Evolutionary conservation across 2,888 invertebrate genomes (phyloP).

Genomic region (Dryadula phaetusa): DNA sequence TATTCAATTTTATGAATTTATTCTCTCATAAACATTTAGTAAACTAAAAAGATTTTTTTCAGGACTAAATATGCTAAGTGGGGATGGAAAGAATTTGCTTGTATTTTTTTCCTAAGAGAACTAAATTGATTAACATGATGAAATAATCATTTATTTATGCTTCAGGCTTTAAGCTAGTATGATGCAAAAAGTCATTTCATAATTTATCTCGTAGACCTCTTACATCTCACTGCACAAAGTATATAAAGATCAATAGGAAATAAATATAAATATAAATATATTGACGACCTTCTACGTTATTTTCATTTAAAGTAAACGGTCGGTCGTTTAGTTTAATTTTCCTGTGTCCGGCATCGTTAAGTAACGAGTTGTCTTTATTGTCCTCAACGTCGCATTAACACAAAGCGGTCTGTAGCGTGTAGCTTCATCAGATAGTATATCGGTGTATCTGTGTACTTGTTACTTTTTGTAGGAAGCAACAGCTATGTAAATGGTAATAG

Average conservation of each 20-base stretch:
- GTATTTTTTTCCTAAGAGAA: too few species aligned
- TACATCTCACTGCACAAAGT: neutral
- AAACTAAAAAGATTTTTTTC: too few species aligned
- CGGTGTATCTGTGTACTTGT: slow-evolving; percentile 20
- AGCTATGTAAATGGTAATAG: neutral
- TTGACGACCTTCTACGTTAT: slow-evolving; percentile 1
- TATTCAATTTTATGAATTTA: too few species aligned
- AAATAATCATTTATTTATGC: too few species aligned
- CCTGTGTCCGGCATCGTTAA: slow-evolving; percentile 33
- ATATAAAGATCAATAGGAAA: neutral
- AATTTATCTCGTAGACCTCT: too few species aligned
- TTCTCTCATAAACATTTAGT: too few species aligned
- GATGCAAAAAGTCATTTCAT: too few species aligned
- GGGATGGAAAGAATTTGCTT: too few species aligned
- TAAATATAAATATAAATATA: neutral
- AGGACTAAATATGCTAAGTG: too few species aligned
- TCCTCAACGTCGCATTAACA: slow-evolving; percentile 27
- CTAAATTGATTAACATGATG: too few species aligned
- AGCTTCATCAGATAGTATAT: slow-evolving; percentile 30
- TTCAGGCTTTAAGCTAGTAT: too few species aligned
- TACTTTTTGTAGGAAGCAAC: slow-evolving; percentile 6
- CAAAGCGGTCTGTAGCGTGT: slow-evolving; percentile 26
- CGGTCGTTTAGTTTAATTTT: slow-evolving; percentile 34
- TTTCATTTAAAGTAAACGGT: slow-evolving; percentile 20
- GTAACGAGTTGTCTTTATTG: slow-evolving; percentile 34